These are phyloP conservation scores for Philypnodon macrostomus DNA, from an alignment of 2,797 vertebrate genomes.

Conservation along the genomic window DNA sequence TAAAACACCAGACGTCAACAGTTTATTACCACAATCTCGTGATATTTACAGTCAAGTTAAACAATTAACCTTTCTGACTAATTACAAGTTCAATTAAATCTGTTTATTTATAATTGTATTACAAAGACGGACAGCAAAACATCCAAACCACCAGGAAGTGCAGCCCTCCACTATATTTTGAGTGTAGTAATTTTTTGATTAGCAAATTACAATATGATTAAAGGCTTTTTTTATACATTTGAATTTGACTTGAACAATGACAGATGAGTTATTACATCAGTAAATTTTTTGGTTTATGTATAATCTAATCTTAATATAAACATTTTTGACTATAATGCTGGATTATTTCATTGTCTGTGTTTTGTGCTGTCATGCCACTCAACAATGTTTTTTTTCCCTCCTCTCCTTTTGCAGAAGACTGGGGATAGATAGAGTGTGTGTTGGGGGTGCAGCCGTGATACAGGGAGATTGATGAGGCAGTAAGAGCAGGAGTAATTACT, in stretches of 20 bases:
- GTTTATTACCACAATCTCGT: constrained; percentile 20
- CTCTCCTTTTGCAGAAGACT: constrained; percentile 61
- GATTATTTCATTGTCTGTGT: constrained; percentile 46
- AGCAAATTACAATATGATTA: too few relatives aligned
- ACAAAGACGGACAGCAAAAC: constrained; percentile 16
- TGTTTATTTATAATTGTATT: constrained; percentile 3
- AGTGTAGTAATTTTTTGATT: too few relatives aligned
- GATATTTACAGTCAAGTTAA: constrained; percentile 19
- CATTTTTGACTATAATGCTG: constrained; percentile 5
- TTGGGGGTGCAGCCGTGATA: constrained; percentile 66
- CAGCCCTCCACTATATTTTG: too few relatives aligned
- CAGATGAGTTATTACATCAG: too few relatives aligned
- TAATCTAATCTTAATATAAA: constrained; percentile 11
- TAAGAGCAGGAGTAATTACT: constrained; percentile 86
- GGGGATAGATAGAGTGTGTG: constrained; percentile 61
- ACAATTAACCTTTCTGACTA: constrained; percentile 8
- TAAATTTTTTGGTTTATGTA: constrained; percentile 7
- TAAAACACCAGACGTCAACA: constrained; percentile 31
- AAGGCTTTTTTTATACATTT: too few relatives aligned
- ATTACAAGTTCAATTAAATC: constrained; percentile 20
- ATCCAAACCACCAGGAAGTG: not conserved
- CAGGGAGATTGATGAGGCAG: constrained; percentile 86
- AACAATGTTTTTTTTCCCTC: constrained; percentile 41
- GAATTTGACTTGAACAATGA: too few relatives aligned
- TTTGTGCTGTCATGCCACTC: constrained; percentile 71